Conservation (phyloP, 2,113 vertebrate genomes). For the Chaetura pelagica region DNA sequence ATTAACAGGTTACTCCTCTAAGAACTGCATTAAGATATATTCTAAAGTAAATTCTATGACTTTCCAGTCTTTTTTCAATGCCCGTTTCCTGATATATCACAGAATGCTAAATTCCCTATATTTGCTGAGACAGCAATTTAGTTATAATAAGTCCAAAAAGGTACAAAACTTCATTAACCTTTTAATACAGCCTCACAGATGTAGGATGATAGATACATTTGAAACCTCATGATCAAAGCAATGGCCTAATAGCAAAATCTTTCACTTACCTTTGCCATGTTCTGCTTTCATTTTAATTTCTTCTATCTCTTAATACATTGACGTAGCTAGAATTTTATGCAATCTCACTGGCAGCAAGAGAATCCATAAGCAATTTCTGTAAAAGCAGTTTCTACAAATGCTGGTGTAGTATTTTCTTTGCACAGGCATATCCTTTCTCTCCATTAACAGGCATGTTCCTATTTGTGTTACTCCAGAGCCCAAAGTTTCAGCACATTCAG, state of each 20-base stretch:
- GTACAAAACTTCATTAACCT: conserved; percentile 81
- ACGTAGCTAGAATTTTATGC: conserved; percentile 24
- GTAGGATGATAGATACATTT: conserved; percentile 67
- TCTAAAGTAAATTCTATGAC: conserved; percentile 61
- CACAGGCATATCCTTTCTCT: not conserved
- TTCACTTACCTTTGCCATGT: conserved; percentile 65
- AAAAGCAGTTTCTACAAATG: conserved; percentile 19
- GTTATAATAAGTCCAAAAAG: conserved; percentile 68
- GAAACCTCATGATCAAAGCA: conserved; percentile 77
- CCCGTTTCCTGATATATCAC: conserved; percentile 44
- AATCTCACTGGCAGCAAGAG: conserved; percentile 7
- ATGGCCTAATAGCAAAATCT: conserved; percentile 70
- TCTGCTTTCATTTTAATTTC: conserved; percentile 72
- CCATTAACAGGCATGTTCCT: not conserved
- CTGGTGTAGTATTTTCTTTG: not conserved
- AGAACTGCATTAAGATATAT: conserved; percentile 49
- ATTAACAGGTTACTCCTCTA: conserved; percentile 36
- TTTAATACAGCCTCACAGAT: conserved; percentile 77
- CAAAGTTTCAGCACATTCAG: not conserved
- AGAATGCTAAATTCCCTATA: conserved; percentile 47
- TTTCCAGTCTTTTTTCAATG: conserved; percentile 20
- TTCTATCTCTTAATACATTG: conserved; percentile 57
- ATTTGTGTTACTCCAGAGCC: not conserved
- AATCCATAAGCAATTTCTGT: conserved; percentile 53
- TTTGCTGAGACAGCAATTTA: conserved; percentile 75